Conservation (phyloP, 1,140 invertebrate genomes). For the Aradophagus sp. region DNA sequence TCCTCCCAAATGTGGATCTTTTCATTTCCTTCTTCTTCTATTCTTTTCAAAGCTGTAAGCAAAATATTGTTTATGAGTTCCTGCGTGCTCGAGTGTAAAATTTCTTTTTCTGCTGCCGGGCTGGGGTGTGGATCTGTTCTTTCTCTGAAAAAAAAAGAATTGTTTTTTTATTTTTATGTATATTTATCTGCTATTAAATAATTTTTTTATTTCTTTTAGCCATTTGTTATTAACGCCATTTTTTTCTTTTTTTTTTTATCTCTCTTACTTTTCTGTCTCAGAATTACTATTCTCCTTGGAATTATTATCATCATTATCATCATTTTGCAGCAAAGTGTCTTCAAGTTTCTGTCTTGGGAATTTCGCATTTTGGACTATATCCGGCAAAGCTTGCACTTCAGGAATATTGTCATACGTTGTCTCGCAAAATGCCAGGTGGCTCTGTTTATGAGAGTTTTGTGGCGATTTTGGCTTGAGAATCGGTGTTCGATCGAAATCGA, state of each 20-base stretch:
- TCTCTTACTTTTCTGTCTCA: too few relatives aligned
- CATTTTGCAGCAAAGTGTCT: constrained; percentile 3
- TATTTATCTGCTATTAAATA: neutral
- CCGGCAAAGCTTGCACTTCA: constrained; percentile 60
- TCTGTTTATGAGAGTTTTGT: constrained; percentile 20
- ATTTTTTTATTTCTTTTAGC: neutral
- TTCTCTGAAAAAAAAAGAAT: constrained; percentile 13
- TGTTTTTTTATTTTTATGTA: neutral
- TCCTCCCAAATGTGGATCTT: constrained; percentile 66
- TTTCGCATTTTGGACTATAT: constrained; percentile 33
- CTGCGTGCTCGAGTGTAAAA: constrained; percentile 7
- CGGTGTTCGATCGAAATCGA: constrained; percentile 67
- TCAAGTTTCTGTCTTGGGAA: constrained; percentile 11
- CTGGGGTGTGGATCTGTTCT: constrained; percentile 1
- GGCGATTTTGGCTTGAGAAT: constrained; percentile 62
- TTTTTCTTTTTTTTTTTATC: constrained; percentile 1
- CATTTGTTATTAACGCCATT: neutral
- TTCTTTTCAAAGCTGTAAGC: constrained; percentile 21
- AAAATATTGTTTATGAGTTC: constrained; percentile 31
- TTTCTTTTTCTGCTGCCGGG: neutral
- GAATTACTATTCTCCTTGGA: neutral
- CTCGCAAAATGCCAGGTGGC: constrained; percentile 56
- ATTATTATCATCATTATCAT: neutral
- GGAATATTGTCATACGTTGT: constrained; percentile 47
- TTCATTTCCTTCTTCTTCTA: constrained; percentile 37